A percentile compares a stretch with the other conserved stretches of the same genome.
phyloP scores from a whole-genome alignment of 2,888 invertebrate genomes.

The Timandra comae region DNA sequence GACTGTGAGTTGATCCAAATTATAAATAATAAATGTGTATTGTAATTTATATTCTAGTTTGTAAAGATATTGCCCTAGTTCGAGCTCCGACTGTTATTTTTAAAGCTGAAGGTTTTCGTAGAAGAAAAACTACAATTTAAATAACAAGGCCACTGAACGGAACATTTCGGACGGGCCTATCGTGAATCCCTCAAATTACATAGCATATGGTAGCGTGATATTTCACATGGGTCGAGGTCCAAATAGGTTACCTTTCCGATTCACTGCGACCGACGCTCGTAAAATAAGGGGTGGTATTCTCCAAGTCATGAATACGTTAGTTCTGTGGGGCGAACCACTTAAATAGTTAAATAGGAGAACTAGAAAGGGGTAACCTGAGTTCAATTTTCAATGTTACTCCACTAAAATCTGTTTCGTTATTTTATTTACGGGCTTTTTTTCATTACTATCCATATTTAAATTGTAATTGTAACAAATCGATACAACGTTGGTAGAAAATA shows the following conservation, averaged over 20 bases:
- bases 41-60: too few relatives aligned
- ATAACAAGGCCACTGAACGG: slow-evolving; percentile 1
- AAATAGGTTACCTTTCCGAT: slow-evolving; percentile 64
- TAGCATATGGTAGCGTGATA: slow-evolving; percentile 51
- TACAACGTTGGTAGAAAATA: too few relatives aligned
- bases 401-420: slow-evolving; percentile 11
- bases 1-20: slow-evolving; percentile 7
- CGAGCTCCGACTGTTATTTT: too few relatives aligned
- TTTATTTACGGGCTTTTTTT: too few relatives aligned
- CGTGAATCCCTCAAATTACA: slow-evolving; percentile 44
- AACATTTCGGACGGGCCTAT: slow-evolving; percentile 24
- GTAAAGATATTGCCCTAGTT: too few relatives aligned
- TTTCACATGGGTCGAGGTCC: slow-evolving; percentile 48
- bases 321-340: slow-evolving; percentile 49
- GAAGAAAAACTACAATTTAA: too few relatives aligned
- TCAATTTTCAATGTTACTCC: slow-evolving; percentile 16
- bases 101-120: too few relatives aligned
- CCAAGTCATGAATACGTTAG: slow-evolving; percentile 72
- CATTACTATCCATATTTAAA: too few relatives aligned
- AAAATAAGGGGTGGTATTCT: slow-evolving; percentile 62
- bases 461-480: too few relatives aligned
- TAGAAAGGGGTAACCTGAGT: slow-evolving; percentile 37
- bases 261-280: slow-evolving; percentile 61
- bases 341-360: slow-evolving; percentile 67
- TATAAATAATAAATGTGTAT: background rate